Percentiles rank a stretch among this genome's conserved stretches.
phyloP scores from a whole-genome alignment of 1,140 invertebrate genomes.

The Nomia melanderi region DNA sequence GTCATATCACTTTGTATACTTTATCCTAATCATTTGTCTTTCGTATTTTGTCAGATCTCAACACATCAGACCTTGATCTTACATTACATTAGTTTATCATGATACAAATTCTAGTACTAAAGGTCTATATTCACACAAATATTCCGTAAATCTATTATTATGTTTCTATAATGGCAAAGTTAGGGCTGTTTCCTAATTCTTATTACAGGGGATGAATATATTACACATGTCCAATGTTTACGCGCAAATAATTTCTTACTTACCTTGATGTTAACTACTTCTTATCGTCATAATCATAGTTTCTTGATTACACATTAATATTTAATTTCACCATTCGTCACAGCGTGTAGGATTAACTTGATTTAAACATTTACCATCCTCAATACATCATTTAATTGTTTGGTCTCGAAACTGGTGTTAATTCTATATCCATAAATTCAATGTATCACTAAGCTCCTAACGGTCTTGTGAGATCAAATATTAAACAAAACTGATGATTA shows the following conservation, averaged over 20 bases:
- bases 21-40: slow-evolving; percentile 43
- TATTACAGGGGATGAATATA: slow-evolving; percentile 61
- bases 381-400: slow-evolving; percentile 43
- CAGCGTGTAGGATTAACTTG: slow-evolving; percentile 36
- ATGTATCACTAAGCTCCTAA: slow-evolving; percentile 44
- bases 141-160: slow-evolving; percentile 59
- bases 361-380: slow-evolving; percentile 45
- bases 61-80: slow-evolving; percentile 32
- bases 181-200: slow-evolving; percentile 52
- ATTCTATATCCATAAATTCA: slow-evolving; percentile 23
- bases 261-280: slow-evolving; percentile 36
- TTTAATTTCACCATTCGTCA: slow-evolving; percentile 47
- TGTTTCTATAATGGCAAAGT: slow-evolving; percentile 70
- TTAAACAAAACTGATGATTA: slow-evolving; percentile 47
- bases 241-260: slow-evolving; percentile 28
- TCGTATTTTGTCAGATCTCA: slow-evolving; percentile 46
- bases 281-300: slow-evolving; percentile 50
- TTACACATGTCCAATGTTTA: slow-evolving; percentile 60
- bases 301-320: slow-evolving; percentile 51
- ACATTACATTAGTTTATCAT: slow-evolving; percentile 44
- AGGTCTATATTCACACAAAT: slow-evolving; percentile 69
- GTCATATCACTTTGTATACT: slow-evolving; percentile 46
- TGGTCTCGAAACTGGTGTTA: slow-evolving; percentile 41
- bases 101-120: slow-evolving; percentile 64
- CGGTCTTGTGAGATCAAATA: slow-evolving; percentile 30